A percentile compares a stretch with the other conserved stretches of the same genome.
Conservation (phyloP, 1,140 invertebrate genomes). For the Stegodyphus dumicola region DNA sequence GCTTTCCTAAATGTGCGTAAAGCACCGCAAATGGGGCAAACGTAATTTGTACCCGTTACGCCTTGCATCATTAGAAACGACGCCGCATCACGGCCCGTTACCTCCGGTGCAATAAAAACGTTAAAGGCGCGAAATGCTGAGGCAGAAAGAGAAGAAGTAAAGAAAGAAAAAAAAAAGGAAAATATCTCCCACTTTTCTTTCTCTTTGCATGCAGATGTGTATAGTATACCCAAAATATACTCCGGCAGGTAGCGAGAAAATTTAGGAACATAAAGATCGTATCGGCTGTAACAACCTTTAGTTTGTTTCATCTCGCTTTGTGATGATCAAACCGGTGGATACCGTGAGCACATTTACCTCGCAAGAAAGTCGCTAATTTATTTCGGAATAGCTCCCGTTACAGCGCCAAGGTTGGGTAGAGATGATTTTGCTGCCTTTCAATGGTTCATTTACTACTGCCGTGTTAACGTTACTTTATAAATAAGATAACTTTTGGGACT, state of each 20-base stretch:
- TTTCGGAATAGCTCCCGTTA: too few species aligned
- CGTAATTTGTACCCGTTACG: slow-evolving; percentile 59
- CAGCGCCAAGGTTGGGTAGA: too few species aligned
- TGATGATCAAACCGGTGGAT: too few species aligned
- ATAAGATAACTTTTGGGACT: too few species aligned
- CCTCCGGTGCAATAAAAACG: slow-evolving; percentile 52
- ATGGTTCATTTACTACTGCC: too few species aligned
- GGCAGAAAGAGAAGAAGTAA: not conserved
- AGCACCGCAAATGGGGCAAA: slow-evolving; percentile 56
- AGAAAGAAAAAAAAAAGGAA: not conserved
- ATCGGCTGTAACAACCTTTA: not conserved
- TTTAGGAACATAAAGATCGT: too few species aligned
- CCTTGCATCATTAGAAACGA: slow-evolving; percentile 40
- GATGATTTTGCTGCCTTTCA: too few species aligned
- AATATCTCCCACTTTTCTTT: not conserved
- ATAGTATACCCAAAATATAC: not conserved
- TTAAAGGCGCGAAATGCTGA: slow-evolving; percentile 17
- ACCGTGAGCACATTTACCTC: too few species aligned
- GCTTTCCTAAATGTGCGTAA: slow-evolving; percentile 52
- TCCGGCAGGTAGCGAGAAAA: too few species aligned
- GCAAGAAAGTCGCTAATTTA: too few species aligned
- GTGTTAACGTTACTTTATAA: too few species aligned
- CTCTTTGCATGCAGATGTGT: not conserved
- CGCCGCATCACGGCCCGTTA: slow-evolving; percentile 40
- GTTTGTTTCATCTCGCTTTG: too few species aligned